phyloP scores from a whole-genome alignment of 2,113 vertebrate genomes.

The Nibea coibor region DNA sequence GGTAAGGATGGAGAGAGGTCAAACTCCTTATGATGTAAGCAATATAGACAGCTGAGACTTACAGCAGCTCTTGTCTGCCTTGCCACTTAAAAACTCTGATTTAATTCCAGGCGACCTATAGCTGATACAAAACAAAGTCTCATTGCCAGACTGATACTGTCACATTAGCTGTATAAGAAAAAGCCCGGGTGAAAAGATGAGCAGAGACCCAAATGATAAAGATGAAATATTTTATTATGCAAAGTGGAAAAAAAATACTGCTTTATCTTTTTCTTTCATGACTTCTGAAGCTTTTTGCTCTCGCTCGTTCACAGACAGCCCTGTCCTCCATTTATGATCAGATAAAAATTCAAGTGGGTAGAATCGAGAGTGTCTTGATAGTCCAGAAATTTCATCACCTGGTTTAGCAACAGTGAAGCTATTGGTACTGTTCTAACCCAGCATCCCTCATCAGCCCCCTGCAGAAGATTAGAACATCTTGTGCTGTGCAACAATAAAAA shows the following conservation, averaged over 20 bases:
- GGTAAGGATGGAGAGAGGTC: neutral
- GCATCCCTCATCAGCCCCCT: neutral
- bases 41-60: neutral
- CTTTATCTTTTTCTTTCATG: neutral
- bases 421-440: neutral
- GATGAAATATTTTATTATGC: neutral
- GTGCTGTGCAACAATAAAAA: neutral
- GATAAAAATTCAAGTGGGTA: neutral
- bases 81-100: neutral
- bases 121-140: constrained; percentile 2
- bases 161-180: neutral
- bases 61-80: neutral
- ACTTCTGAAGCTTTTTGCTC: neutral
- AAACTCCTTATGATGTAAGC: no score
- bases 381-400: neutral
- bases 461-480: neutral
- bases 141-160: neutral
- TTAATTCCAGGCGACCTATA: neutral
- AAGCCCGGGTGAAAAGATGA: neutral
- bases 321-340: neutral
- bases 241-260: neutral
- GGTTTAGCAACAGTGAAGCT: neutral
- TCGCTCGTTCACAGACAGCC: neutral
- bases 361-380: neutral
- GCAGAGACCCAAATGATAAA: neutral